Conservation (phyloP, 2,888 invertebrate genomes). For the Oxyscelio sp. region DNA sequence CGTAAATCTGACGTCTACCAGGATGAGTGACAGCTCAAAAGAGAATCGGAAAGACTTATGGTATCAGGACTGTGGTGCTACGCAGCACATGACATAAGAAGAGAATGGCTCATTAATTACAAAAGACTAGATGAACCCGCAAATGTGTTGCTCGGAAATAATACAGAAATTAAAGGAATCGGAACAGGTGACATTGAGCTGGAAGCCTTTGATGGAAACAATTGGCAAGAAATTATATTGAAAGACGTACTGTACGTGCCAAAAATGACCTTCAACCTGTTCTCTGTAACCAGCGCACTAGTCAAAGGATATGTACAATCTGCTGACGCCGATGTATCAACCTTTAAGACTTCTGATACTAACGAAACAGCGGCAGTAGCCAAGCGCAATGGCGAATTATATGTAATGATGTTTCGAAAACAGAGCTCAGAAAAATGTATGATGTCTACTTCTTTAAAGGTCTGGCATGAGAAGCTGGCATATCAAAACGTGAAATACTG, state of each 20-base stretch:
- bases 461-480: conserved; percentile 80
- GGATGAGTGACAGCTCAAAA: background rate
- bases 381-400: conserved; percentile 71
- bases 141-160: conserved; percentile 71
- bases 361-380: conserved; percentile 65
- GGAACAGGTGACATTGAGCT: conserved; percentile 77
- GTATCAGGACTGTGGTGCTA: conserved; percentile 54
- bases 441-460: conserved; percentile 73
- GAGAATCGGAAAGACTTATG: background rate
- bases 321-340: conserved; percentile 72
- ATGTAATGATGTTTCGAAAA: conserved; percentile 76
- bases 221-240: conserved; percentile 73
- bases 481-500: conserved; percentile 79
- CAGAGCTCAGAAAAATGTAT: conserved; percentile 44
- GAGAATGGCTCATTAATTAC: conserved; percentile 34
- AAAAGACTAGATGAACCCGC: background rate
- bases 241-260: conserved; percentile 72
- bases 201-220: conserved; percentile 77
- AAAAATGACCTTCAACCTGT: conserved; percentile 76
- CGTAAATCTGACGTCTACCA: conserved; percentile 12
- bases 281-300: conserved; percentile 77
- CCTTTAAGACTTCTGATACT: conserved; percentile 67
- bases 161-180: conserved; percentile 76
- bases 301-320: conserved; percentile 78
- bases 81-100: conserved; percentile 48